phyloP scores from a whole-genome alignment of 1,140 invertebrate species.

The Drosophila sechellia region DNA sequence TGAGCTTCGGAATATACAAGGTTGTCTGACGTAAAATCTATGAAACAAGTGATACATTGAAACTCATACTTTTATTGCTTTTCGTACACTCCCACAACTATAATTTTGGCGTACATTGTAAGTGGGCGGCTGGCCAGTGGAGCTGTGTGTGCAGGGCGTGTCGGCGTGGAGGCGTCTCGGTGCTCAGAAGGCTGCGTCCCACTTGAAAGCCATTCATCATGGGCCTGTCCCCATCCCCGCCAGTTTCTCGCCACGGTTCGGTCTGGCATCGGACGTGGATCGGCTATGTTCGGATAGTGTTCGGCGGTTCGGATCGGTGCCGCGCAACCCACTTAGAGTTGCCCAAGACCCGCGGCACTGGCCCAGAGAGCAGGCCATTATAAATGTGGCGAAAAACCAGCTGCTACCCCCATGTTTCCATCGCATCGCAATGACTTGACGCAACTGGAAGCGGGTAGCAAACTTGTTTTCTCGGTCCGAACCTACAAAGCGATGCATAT shows the following conservation, averaged over 20 bases:
- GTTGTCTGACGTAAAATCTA: too few species aligned
- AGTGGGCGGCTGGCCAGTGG: conserved; percentile 19
- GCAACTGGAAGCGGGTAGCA: conserved; percentile 73
- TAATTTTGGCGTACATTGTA: conserved; percentile 9
- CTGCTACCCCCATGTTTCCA: conserved; percentile 77
- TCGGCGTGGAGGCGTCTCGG: conserved; percentile 38
- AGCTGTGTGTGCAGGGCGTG: conserved; percentile 8
- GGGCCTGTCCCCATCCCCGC: conserved; percentile 5
- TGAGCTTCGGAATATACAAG: too few species aligned
- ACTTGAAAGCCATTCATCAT: conserved; percentile 82
- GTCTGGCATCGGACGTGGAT: conserved; percentile 24
- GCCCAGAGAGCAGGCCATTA: conserved; percentile 59
- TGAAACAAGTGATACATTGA: too few species aligned
- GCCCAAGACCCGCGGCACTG: conserved; percentile 58
- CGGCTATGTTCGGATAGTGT: conserved; percentile 25
- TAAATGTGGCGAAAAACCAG: conserved; percentile 72
- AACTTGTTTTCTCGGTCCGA: conserved; percentile 53
- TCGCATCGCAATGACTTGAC: conserved; percentile 60
- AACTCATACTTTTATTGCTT: neutral
- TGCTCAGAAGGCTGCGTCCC: conserved; percentile 64
- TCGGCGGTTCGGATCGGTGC: conserved; percentile 31
- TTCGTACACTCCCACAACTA: neutral
- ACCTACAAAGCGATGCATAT: conserved; percentile 31
- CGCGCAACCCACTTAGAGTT: conserved; percentile 76
- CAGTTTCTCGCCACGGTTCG: conserved; percentile 13